Evolutionary conservation across 1,140 invertebrate genomes (phyloP), one percentile per base, ranked within the genome.

Genomic region (Grapholita molesta): DNA sequence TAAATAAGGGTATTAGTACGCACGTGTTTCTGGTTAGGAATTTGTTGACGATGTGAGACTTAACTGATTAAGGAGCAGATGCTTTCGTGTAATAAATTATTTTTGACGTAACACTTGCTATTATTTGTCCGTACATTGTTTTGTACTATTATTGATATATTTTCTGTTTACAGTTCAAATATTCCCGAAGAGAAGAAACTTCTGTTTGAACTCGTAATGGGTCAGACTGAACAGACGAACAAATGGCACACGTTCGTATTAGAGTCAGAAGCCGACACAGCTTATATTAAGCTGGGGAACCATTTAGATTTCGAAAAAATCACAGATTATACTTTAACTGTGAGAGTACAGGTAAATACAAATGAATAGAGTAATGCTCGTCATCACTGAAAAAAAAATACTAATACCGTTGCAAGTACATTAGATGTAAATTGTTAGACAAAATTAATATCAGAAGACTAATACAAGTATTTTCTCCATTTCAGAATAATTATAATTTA

Each of bases 231-330:
- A 78, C 96, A 97, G 79, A 96, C 96, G 0, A 97, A 98, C 82
- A 96, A 96, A 82, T 93, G 93, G 75, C 94, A 94, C 67, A 97
- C 95, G 0, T 98, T 97, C 79, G 93, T 95, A 42, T 91, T 97
- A 61, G 95, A 95, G 79, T 94, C 94, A 15, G 93, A 94, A 67
- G 94, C 94, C 24, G 94, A 95, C 68, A 93, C 93, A 4, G 96
- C 96, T 9, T 93, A 95, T 68, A 95, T 98, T 28, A 94, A 95
- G 74, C 87, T 97, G 9, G 95, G 94, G 12, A 94, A 95, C 70
- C 88, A 93, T 57, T 92, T 98, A 52, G 97, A 98, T 91, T 98
- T 96, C 84, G 97, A 98, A 91, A 94, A 94, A 55, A 96, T 96
- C 66, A 95, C 94, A 0, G 94, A 96, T 71, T 98, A 98, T 79